These are phyloP conservation scores for Rhinoderma darwinii DNA, from an alignment of 2,113 vertebrate genomes.

Conservation along the genomic window DNA sequence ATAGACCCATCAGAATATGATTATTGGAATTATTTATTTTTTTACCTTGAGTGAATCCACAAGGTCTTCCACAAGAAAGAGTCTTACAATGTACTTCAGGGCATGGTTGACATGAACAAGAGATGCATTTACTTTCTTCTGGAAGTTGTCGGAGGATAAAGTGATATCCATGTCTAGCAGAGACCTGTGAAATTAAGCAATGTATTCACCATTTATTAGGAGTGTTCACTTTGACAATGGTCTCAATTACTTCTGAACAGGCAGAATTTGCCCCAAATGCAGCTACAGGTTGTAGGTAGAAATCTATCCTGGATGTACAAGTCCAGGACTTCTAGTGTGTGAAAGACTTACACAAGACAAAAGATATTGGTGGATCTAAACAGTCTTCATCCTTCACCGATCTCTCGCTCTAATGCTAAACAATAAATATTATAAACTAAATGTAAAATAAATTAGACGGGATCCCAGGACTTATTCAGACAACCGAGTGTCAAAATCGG, in stretches of 20 bases:
- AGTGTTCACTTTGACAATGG: neutral
- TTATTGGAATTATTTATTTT: neutral
- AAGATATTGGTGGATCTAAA: too few species aligned
- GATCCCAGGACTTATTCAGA: too few species aligned
- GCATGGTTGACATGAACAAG: slow-evolving; percentile 83
- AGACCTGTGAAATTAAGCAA: slow-evolving; percentile 63
- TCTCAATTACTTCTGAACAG: neutral
- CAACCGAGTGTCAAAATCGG: too few species aligned
- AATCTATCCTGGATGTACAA: too few species aligned
- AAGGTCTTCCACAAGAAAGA: slow-evolving; percentile 90
- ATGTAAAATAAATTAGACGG: too few species aligned
- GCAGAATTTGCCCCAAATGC: neutral
- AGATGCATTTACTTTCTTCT: slow-evolving; percentile 80
- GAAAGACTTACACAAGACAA: too few species aligned
- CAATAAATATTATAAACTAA: too few species aligned
- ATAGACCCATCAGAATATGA: too few species aligned
- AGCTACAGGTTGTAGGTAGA: neutral
- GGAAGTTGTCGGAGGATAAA: slow-evolving; percentile 85
- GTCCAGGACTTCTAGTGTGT: too few species aligned
- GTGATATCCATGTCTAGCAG: slow-evolving; percentile 86
- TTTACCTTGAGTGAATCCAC: slow-evolving; percentile 90
- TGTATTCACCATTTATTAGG: neutral
- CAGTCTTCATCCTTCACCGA: too few species aligned
- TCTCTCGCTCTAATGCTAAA: too few species aligned
- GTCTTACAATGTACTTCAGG: slow-evolving; percentile 83